phyloP scores from a whole-genome alignment of 1,140 invertebrate genomes.

The Eupeodes corollae region DNA sequence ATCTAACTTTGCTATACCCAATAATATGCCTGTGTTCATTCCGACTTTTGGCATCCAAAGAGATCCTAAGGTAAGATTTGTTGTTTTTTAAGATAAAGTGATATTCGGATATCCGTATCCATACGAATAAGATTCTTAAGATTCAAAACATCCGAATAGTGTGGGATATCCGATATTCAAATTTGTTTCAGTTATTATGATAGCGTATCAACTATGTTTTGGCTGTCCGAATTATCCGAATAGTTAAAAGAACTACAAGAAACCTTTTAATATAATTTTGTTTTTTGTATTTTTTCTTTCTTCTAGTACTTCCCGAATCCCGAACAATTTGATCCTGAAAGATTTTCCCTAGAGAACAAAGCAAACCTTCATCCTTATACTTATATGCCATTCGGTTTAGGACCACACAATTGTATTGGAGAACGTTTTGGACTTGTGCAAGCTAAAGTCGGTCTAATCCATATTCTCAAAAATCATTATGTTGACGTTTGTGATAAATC shows the following conservation, averaged over 20 bases:
- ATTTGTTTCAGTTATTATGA: too few species aligned
- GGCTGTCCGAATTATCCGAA: too few species aligned
- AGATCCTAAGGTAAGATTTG: slow-evolving; percentile 24
- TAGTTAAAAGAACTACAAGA: too few species aligned
- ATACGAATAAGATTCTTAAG: too few species aligned
- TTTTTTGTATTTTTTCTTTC: slow-evolving; percentile 39
- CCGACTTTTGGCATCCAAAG: slow-evolving; percentile 24
- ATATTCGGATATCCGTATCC: too few species aligned
- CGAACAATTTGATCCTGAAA: slow-evolving; percentile 50
- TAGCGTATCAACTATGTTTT: too few species aligned
- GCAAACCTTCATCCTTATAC: slow-evolving; percentile 38
- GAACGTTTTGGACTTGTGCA: slow-evolving; percentile 31
- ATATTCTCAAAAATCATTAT: slow-evolving; percentile 25
- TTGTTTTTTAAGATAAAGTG: slow-evolving; percentile 11
- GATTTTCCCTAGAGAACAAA: slow-evolving; percentile 44
- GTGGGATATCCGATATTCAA: too few species aligned
- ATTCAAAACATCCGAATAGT: too few species aligned
- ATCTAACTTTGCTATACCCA: slow-evolving; percentile 18
- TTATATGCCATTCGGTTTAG: slow-evolving; percentile 67
- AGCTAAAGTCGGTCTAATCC: slow-evolving; percentile 25
- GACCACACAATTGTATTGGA: slow-evolving; percentile 66
- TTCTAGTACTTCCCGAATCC: slow-evolving; percentile 54
- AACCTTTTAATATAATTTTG: too few species aligned
- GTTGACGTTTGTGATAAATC: slow-evolving; percentile 15
- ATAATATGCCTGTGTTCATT: slow-evolving; percentile 24